A percentile compares a stretch with the other conserved stretches of the same genome.
Evolutionary conservation across 2,113 vertebrate species (phyloP).

Genomic region (Hypomesus transpacificus): DNA sequence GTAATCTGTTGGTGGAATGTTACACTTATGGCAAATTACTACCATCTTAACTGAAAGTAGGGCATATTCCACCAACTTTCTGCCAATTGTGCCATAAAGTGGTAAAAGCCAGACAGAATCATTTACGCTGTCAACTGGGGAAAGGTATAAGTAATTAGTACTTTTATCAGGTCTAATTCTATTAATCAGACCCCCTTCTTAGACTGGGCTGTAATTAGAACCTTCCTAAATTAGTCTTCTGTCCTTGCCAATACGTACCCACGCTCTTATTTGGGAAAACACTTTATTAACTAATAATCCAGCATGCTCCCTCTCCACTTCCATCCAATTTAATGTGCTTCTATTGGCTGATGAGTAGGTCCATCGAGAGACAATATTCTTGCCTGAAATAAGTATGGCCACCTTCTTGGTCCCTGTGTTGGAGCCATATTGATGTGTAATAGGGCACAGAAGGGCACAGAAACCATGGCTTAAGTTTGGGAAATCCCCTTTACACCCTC

Average conservation of each 20-base stretch:
- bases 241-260: background rate
- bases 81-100: constrained; percentile 1
- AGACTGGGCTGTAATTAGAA: constrained; percentile 22
- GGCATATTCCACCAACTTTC: constrained; percentile 6
- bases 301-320: constrained; percentile 32
- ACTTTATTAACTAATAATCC: constrained; percentile 55
- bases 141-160: constrained; percentile 2
- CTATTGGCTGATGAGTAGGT: constrained; percentile 11
- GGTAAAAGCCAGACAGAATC: constrained; percentile 11
- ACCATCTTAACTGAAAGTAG: constrained; percentile 34
- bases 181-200: constrained; percentile 3
- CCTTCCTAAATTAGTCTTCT: constrained; percentile 14
- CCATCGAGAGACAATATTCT: constrained; percentile 11
- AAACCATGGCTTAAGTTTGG: too few species aligned
- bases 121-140: constrained; percentile 7
- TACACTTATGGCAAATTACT: constrained; percentile 42
- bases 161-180: constrained; percentile 2
- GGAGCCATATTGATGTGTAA: too few species aligned
- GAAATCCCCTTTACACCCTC: too few species aligned
- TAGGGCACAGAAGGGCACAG: too few species aligned
- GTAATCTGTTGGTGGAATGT: constrained; percentile 51
- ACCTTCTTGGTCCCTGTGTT: background rate
- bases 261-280: constrained; percentile 36
- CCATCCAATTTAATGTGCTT: constrained; percentile 32
- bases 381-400: constrained; percentile 11